Evolutionary conservation across 2,113 vertebrate genomes (phyloP).

Genomic region (Grallaria varia): DNA sequence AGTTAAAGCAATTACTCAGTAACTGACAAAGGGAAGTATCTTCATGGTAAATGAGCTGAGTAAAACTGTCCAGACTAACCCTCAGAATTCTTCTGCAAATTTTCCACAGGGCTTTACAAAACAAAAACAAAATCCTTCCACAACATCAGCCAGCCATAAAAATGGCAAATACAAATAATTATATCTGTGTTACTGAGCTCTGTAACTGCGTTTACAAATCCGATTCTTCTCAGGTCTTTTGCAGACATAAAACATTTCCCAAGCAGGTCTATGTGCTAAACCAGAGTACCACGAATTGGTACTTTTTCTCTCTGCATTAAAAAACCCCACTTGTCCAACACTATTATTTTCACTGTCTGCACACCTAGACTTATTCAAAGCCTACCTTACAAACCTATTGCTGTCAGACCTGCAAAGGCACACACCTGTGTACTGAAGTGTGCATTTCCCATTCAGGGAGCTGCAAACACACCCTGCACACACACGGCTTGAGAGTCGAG

Average conservation of each 20-base stretch:
- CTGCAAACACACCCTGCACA: neutral
- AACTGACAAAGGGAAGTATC: neutral
- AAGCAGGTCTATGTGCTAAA: neutral
- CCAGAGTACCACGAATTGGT: fast-evolving
- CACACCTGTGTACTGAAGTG: fast-evolving
- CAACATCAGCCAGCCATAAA: neutral
- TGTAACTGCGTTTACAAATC: neutral
- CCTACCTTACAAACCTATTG: fast-evolving
- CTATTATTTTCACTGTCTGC: neutral
- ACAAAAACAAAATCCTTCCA: neutral
- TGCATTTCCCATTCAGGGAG: neutral
- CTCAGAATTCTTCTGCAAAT: neutral
- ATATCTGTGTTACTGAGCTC: neutral
- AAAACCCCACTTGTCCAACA: neutral
- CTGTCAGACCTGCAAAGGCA: neutral
- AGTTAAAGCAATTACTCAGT: neutral
- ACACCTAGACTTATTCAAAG: neutral
- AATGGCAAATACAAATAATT: neutral
- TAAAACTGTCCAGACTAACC: neutral
- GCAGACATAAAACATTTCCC: neutral
- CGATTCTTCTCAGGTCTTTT: neutral
- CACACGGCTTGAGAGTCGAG: fast-evolving
- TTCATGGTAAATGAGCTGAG: neutral
- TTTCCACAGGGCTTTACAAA: neutral
- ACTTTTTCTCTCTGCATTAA: neutral